phyloP scores from a whole-genome alignment of 92 coral and sea anemone species.

The Paragorgia papillata region DNA sequence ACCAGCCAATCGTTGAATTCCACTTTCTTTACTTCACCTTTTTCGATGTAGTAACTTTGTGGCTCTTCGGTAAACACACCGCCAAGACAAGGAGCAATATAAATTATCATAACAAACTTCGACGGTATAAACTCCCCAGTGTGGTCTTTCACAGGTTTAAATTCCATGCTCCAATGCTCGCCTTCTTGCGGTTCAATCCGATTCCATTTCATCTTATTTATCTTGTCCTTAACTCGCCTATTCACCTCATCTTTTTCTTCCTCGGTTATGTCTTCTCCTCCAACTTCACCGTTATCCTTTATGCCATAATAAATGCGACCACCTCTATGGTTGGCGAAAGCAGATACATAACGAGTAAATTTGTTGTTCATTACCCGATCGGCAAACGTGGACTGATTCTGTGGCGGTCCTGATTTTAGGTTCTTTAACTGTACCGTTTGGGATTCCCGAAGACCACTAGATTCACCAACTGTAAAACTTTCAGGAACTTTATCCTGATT shows the following conservation, averaged over 20 bases:
- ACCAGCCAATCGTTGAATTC: background rate
- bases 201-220: background rate
- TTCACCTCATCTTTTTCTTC: background rate
- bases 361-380: conserved; percentile 20
- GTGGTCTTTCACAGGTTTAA: conserved; percentile 25
- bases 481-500: conserved; percentile 28
- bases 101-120: conserved; percentile 21
- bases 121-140: background rate
- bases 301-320: conserved; percentile 56
- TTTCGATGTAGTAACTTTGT: conserved; percentile 21
- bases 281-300: conserved; percentile 40
- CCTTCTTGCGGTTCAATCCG: background rate
- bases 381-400: conserved; percentile 20
- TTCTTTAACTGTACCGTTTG: conserved; percentile 39
- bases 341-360: conserved; percentile 29
- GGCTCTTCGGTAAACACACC: conserved; percentile 47
- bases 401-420: conserved; percentile 1
- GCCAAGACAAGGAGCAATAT: conserved; percentile 34
- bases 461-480: background rate
- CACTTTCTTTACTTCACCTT: conserved; percentile 10
- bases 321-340: conserved; percentile 50
- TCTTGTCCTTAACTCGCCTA: background rate
- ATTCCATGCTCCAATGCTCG: conserved; percentile 33
- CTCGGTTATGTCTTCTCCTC: conserved; percentile 38
- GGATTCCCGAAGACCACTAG: conserved; percentile 24